Base-by-base conservation (phyloP, 2,888 invertebrate species). In the Seira ritae region DNA sequence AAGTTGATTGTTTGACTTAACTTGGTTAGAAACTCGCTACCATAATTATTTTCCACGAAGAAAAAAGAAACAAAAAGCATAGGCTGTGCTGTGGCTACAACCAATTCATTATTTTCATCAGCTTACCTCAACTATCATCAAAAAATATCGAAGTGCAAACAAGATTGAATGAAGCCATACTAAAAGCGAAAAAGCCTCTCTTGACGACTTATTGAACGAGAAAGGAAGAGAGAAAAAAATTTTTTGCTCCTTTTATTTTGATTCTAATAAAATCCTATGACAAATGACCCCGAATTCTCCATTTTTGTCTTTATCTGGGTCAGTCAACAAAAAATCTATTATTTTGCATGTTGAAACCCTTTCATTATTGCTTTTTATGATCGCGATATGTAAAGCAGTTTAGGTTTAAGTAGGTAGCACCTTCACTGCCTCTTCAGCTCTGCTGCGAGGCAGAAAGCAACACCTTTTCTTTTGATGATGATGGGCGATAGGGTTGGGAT, bases 251-350 rank as follows among this genome's bases (percentile, higher is more conserved):
- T 31, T 31, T 31, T 31, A 31, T 31, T 31, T 31, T 31, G 31
- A 31, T 31, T 8, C 62, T 62, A 62, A 62, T 62, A 62, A 62
- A 62, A 62, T 62, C 10, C 62, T 62, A 70, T 62, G 71, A 78
- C 73, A 65, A 69, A 83, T 85, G 85, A 85, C 85, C 85, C 85
- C 85, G 85, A 85, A 85, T 85, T 85, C 84, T 84, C 85, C 80
- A 85, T 85, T 85, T 85, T 78, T 46, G 85, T 69, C 60, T 8
- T 31, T 68, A 85, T 84, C 84, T 85, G 84, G 85, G 85, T 84
- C 85, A 85, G 62, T 79, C 37, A 69, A 17, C 50, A 42, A 65
- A 37, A 62, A 71, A 17, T 55, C 55, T 55, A 55, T 55, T 31
- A 31, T 31, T 50, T 50, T 50, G 50, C 50, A 50, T 50, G 17